These are phyloP conservation scores for Acleris sparsana DNA, from an alignment of 2,888 invertebrate genomes.

Conservation along the genomic window DNA sequence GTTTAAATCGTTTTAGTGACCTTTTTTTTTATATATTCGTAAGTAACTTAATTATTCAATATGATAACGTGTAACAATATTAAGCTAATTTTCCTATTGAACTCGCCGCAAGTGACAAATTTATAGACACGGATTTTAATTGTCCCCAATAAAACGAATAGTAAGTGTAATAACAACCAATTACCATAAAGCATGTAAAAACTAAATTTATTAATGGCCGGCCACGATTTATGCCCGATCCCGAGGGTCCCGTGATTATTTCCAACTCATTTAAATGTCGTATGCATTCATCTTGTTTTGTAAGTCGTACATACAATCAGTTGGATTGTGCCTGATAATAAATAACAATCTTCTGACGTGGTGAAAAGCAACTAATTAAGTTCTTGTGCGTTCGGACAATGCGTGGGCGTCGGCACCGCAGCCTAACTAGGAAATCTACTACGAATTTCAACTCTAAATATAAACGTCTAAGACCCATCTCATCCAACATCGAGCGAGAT, in stretches of 20 bases:
- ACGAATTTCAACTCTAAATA: constrained; percentile 48
- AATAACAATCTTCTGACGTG: constrained; percentile 67
- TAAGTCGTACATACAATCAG: constrained; percentile 61
- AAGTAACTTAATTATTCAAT: too few species aligned
- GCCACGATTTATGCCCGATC: constrained; percentile 24
- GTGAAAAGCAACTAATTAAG: constrained; percentile 78
- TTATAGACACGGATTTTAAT: constrained; percentile 20
- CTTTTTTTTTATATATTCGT: too few species aligned
- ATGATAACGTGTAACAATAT: too few species aligned
- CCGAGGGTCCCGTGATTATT: constrained; percentile 38
- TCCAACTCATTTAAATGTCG: constrained; percentile 39
- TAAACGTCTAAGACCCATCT: constrained; percentile 39
- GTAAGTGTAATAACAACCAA: constrained; percentile 24
- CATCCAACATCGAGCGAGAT: constrained; percentile 39
- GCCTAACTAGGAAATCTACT: constrained; percentile 38
- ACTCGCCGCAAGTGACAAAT: constrained; percentile 6
- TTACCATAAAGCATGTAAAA: constrained; percentile 34
- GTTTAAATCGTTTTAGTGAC: too few species aligned
- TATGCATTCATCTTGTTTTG: constrained; percentile 57
- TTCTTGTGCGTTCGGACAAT: constrained; percentile 67
- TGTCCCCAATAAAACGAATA: constrained; percentile 31
- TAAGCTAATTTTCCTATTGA: too few species aligned
- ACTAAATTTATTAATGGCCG: constrained; percentile 23
- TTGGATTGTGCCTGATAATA: constrained; percentile 71
- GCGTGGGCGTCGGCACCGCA: constrained; percentile 66